Conservation (phyloP, 64 coral and sea anemone species). For the Dendronephthya gigantea region DNA sequence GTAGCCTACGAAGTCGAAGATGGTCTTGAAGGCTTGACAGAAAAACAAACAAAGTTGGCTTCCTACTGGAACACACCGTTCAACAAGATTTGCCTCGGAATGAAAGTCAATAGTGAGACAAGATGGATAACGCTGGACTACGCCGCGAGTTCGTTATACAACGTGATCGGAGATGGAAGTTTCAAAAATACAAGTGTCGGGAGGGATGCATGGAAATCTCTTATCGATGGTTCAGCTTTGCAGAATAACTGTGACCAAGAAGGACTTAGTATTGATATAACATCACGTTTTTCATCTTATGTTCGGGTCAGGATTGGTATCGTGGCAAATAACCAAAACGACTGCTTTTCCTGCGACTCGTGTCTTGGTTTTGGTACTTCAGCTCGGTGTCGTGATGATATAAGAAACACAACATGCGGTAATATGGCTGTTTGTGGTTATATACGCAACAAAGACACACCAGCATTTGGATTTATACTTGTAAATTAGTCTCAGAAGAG, state of each 20-base stretch:
- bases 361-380: constrained; percentile 1
- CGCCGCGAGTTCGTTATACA: constrained; percentile 17
- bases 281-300: not conserved
- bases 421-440: not conserved
- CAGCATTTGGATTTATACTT: no score
- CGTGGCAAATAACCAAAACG: constrained; percentile 18
- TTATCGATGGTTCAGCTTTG: constrained; percentile 17
- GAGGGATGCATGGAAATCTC: constrained; percentile 4
- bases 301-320: not conserved
- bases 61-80: constrained; percentile 15
- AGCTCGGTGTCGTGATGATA: not conserved
- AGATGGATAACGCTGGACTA: not conserved
- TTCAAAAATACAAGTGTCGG: not conserved
- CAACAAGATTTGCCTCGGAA: not conserved
- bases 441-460: no score
- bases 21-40: not conserved
- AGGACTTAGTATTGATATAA: not conserved
- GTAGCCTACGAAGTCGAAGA: not conserved
- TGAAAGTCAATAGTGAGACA: not conserved
- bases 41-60: not conserved
- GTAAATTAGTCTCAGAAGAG: no score
- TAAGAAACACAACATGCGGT: not conserved
- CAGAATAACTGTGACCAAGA: constrained; percentile 15
- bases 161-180: constrained; percentile 4
- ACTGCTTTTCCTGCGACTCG: not conserved